A percentile compares a stretch with the other conserved stretches of the same genome.
phyloP scores from a whole-genome alignment of 2,797 vertebrate species.

The Vultur gryphus region DNA sequence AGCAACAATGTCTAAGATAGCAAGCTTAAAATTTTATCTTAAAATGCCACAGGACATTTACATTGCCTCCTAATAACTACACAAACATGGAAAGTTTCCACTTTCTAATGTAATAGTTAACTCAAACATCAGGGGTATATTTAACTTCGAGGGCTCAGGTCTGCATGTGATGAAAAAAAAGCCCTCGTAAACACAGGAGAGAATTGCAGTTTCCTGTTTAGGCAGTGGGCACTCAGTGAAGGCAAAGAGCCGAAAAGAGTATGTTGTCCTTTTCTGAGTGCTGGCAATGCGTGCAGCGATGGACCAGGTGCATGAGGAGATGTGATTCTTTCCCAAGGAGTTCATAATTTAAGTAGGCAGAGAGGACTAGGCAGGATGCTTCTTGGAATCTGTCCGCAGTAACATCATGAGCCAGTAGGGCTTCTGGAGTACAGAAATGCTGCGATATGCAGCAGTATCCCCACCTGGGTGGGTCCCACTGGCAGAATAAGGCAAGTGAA shows the following conservation, averaged over 20 bases:
- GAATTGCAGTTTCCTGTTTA: rapidly evolving
- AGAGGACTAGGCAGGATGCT: background rate
- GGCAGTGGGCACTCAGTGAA: background rate
- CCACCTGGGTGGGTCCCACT: too few relatives aligned
- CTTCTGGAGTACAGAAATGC: background rate
- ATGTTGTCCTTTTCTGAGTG: rapidly evolving
- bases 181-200: background rate
- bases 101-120: background rate
- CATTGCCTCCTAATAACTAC: background rate
- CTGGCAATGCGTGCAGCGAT: background rate
- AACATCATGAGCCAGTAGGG: background rate
- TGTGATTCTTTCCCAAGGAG: background rate
- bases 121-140: background rate
- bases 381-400: background rate
- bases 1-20: background rate
- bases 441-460: rapidly evolving
- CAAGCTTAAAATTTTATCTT: background rate
- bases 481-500: background rate
- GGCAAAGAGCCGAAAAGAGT: background rate
- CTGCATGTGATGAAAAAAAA: background rate
- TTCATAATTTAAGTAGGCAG: background rate
- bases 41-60: background rate
- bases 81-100: background rate
- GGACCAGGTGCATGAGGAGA: rapidly evolving
- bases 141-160: background rate